Conservation (phyloP, 2,797 vertebrate genomes). For the Galagoides demidoff region DNA sequence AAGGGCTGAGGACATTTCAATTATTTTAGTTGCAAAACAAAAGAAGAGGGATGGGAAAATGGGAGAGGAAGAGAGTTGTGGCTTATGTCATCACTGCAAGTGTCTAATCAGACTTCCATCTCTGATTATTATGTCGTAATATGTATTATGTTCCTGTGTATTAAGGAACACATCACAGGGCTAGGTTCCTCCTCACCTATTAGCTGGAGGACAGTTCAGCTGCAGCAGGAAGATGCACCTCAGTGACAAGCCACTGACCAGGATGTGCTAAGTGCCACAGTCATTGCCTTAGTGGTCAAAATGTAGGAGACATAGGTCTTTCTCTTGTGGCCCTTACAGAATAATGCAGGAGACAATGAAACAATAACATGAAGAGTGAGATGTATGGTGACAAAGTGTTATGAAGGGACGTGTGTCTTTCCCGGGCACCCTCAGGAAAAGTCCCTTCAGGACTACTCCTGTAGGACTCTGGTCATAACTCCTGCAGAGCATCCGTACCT, state of each 20-base stretch:
- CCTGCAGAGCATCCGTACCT: not conserved
- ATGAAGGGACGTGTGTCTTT: not conserved
- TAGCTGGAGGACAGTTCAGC: not conserved
- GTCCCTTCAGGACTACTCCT: not conserved
- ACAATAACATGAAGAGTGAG: accelerated
- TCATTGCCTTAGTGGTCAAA: not conserved
- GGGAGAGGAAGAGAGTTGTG: not conserved
- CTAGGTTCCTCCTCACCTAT: not conserved
- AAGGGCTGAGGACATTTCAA: not conserved
- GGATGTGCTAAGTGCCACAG: not conserved
- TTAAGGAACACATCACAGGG: not conserved
- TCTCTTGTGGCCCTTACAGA: not conserved
- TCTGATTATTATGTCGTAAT: not conserved
- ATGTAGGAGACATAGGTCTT: accelerated
- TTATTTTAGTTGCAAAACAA: not conserved
- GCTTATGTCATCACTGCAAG: not conserved
- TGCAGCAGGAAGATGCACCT: not conserved
- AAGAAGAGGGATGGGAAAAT: not conserved
- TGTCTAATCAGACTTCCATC: not conserved
- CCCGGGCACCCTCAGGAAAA: not conserved
- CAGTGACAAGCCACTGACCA: not conserved
- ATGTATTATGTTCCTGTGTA: not conserved
- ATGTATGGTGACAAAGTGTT: accelerated
- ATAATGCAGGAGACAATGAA: not conserved
- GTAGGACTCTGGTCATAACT: not conserved